Evolutionary conservation across 2,888 invertebrate species (phyloP).

Genomic region (Dasypogon diadema): DNA sequence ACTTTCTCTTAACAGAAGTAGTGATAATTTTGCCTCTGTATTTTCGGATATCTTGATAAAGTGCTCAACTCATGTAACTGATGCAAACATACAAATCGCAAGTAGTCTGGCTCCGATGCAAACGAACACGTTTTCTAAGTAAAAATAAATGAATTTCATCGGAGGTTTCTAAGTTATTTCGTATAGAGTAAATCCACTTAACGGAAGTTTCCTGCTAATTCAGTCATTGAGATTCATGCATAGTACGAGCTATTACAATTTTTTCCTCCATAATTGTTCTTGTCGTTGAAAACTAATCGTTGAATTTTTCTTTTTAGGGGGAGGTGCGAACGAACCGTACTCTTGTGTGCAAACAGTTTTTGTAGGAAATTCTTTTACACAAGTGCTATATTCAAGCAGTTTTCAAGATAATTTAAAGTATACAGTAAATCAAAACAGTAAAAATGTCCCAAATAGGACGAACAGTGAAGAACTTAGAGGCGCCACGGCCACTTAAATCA

Average conservation of each 20-base stretch:
- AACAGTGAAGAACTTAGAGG: conserved; percentile 80
- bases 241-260: no score
- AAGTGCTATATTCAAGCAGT: conserved; percentile 33
- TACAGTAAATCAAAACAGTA: conserved; percentile 8
- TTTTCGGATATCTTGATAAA: conserved; percentile 35
- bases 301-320: conserved; percentile 65
- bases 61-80: neutral
- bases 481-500: conserved; percentile 79
- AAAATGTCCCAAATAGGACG: conserved; percentile 74
- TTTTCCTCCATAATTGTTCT: no score
- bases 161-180: neutral
- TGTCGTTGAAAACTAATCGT: no score
- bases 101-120: neutral
- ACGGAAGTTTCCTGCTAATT: neutral
- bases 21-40: conserved; percentile 34
- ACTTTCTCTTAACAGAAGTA: conserved; percentile 33
- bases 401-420: conserved; percentile 25
- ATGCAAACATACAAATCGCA: neutral
- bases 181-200: no score
- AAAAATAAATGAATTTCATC: neutral
- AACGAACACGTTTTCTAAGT: neutral
- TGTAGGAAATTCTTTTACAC: conserved; percentile 26
- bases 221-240: neutral
- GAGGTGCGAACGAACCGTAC: conserved; percentile 64
- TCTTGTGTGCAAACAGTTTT: conserved; percentile 40